These are phyloP conservation scores for Diadegma fenestrale DNA, from an alignment of 2,888 invertebrate species.

Conservation along the genomic window DNA sequence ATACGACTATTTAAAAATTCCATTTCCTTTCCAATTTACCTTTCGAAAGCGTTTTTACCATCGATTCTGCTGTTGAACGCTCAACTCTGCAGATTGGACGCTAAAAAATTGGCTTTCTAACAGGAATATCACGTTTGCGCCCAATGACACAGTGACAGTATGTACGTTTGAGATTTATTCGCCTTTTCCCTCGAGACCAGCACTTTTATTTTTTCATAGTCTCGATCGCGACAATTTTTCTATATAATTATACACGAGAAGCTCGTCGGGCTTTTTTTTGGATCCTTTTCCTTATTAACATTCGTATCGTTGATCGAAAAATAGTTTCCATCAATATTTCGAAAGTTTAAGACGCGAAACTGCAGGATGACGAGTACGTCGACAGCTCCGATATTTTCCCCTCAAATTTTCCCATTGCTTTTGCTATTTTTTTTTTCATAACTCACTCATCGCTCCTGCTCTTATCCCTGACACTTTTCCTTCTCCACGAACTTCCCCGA, in stretches of 20 bases:
- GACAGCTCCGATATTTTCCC: conserved; percentile 43
- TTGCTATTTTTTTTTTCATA: conserved; percentile 14
- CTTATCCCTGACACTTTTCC: conserved; percentile 38
- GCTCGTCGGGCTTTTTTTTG: background rate
- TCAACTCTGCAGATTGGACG: background rate
- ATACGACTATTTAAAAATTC: background rate
- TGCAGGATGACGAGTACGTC: background rate
- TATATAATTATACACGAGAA: background rate
- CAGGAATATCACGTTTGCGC: conserved; percentile 49
- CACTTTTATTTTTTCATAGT: background rate
- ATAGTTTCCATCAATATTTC: conserved; percentile 2
- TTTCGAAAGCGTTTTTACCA: background rate
- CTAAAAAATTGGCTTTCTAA: conserved; percentile 45
- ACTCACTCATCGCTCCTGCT: conserved; percentile 42
- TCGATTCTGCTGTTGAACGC: background rate
- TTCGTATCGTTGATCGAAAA: background rate
- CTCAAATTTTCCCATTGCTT: conserved; percentile 17
- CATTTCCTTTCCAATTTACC: conserved; percentile 1
- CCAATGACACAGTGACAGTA: conserved; percentile 12
- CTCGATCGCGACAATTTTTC: background rate
- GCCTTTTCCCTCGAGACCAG: background rate
- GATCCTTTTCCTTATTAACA: background rate
- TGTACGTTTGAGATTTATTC: background rate
- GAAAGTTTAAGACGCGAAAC: conserved; percentile 15
- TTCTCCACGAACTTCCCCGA: conserved; percentile 63